Conservation (phyloP, 2,113 vertebrate genomes). For the Donacobius atricapilla region DNA sequence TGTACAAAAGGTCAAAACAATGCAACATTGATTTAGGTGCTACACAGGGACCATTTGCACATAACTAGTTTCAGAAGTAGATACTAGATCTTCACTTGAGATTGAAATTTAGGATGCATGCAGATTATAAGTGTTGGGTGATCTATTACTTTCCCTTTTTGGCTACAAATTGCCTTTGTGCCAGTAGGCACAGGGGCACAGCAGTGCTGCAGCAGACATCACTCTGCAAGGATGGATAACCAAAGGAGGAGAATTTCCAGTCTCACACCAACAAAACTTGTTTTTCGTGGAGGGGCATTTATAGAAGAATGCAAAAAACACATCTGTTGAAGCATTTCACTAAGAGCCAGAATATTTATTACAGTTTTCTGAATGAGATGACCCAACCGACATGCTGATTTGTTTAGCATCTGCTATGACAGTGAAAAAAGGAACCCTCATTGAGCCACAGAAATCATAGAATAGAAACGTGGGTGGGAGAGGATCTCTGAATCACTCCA, state of each 20-base stretch:
- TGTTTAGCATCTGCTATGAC: background rate
- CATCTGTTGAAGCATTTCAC: background rate
- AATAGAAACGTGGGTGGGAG: background rate
- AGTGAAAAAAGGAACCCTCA: background rate
- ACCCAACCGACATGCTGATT: background rate
- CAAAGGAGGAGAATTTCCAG: background rate
- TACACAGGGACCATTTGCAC: background rate
- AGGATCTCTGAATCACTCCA: background rate
- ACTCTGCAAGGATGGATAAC: background rate
- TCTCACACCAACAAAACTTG: background rate
- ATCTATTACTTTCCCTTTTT: background rate
- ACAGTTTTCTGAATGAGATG: background rate
- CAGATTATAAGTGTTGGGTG: background rate
- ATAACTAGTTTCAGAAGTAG: background rate
- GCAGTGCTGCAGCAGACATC: background rate
- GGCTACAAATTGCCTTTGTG: background rate
- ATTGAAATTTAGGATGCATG: background rate
- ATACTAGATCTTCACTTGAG: background rate
- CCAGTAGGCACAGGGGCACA: background rate
- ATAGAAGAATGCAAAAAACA: background rate
- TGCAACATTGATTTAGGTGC: background rate
- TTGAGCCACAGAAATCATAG: background rate
- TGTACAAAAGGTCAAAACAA: slow-evolving; percentile 23
- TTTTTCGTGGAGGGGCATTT: background rate
- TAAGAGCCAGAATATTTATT: background rate